Base-by-base conservation (phyloP, 2,888 invertebrate genomes). In the Sepioteuthis lessoniana region DNA sequence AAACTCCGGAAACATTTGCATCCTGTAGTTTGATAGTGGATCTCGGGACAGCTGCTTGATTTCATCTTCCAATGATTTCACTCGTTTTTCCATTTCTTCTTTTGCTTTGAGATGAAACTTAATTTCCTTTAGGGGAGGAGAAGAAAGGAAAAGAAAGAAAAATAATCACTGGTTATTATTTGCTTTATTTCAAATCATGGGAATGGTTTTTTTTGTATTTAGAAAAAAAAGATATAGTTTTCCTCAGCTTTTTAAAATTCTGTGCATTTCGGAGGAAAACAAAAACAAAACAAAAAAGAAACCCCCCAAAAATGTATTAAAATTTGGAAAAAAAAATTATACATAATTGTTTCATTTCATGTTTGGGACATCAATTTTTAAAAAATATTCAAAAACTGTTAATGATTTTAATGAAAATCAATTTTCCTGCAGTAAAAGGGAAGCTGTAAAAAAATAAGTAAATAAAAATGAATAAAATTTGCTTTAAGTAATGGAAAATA, bases 1-100 rank as follows among this genome's bases (percentile, higher is more conserved):
- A 95, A 97, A 96, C 94, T 97, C 97, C 90, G 97, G 97, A 93
- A 97, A 97, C 96, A 97, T 96, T 94, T 97, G 97, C 90, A 96
- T 95, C n/a, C 97, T 94, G 21, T 96, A 94, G 93, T 96, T 96
- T 42, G 96, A 96, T 94, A 96, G 96, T 31, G 97, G 97, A 94
- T 96, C 96, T 93, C 93, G 93, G 90, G 96, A 94, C n/a, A 97
- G 94, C 35, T 94, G 91, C 50, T 95, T 94, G 0, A 97, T 96
- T 93, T 96, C 95, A 60, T 94, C 94, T 94, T 96, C 95, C 31
- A 97, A 94, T n/a, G 95, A 94, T 55, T 94, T 38, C 91, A 95
- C 97, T 5, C 35, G 94, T 37, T 95, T 95, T 46, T 95, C 94
- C 60, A 97, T 93, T 37, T 96, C 95, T 42, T 96, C 96, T 93